phyloP scores from a whole-genome alignment of 1,140 invertebrate genomes.

The Lutraria rhynchaena region DNA sequence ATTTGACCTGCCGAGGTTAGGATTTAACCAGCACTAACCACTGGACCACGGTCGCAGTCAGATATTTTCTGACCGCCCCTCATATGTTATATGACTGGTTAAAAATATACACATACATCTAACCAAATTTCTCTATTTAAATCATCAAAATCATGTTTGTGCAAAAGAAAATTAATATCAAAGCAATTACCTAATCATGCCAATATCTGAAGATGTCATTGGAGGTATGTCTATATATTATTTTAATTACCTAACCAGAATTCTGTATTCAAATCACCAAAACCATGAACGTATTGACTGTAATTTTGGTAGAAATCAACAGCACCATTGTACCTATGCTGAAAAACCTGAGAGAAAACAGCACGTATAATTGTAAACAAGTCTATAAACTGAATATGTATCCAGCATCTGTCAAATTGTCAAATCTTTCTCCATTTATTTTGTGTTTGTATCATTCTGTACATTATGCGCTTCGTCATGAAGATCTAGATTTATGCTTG shows the following conservation, averaged over 20 bases:
- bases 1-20: too few relatives aligned
- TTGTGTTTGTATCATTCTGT: too few relatives aligned
- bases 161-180: neutral
- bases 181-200: neutral
- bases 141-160: neutral
- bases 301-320: constrained; percentile 94
- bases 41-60: too few relatives aligned
- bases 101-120: neutral
- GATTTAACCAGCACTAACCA: too few relatives aligned
- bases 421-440: too few relatives aligned
- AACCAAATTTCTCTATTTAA: neutral
- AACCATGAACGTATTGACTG: constrained; percentile 96
- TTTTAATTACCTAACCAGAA: constrained; percentile 80
- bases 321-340: constrained; percentile 89
- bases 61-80: too few relatives aligned
- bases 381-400: too few relatives aligned
- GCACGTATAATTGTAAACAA: too few relatives aligned
- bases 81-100: too few relatives aligned
- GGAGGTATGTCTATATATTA: neutral
- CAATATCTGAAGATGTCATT: neutral
- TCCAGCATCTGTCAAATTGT: too few relatives aligned
- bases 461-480: too few relatives aligned
- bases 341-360: constrained; percentile 83
- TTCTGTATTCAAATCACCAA: constrained; percentile 89
- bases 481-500: too few relatives aligned